Conservation (phyloP, 2,797 vertebrate species). For the Hypotaenidia okinawae region DNA sequence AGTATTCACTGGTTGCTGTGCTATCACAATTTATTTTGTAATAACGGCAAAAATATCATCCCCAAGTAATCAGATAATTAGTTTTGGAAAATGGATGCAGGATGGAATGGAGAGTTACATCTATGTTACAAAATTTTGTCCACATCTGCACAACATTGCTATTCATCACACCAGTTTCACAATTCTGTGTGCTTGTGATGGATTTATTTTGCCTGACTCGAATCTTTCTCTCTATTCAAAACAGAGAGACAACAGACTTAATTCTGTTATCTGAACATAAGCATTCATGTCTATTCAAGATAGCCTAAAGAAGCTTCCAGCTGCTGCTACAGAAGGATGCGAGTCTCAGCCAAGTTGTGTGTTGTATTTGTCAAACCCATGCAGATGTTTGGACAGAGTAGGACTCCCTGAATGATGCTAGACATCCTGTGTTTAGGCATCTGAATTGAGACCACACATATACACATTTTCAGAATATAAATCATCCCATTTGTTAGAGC, state of each 20-base stretch:
- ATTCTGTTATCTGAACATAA: background rate
- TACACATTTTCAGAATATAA: background rate
- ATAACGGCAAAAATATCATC: background rate
- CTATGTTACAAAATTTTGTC: background rate
- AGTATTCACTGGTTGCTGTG: background rate
- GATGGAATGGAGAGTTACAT: background rate
- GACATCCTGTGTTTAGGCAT: background rate
- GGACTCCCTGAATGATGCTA: background rate
- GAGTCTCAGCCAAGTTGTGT: background rate
- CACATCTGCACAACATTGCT: background rate
- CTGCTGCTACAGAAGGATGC: background rate
- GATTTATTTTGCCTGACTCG: background rate
- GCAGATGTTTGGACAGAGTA: conserved; percentile 8
- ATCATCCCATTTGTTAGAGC: background rate
- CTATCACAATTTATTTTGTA: background rate
- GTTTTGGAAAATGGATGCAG: background rate
- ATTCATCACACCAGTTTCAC: background rate
- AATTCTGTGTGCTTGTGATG: background rate
- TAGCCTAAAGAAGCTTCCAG: background rate
- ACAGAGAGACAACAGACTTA: background rate
- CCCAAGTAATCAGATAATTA: background rate
- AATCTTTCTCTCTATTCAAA: background rate
- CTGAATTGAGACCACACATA: background rate
- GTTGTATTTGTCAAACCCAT: background rate
- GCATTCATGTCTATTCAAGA: background rate